Base-by-base conservation (phyloP, 2,888 invertebrate species). In the Vanessa cardui region DNA sequence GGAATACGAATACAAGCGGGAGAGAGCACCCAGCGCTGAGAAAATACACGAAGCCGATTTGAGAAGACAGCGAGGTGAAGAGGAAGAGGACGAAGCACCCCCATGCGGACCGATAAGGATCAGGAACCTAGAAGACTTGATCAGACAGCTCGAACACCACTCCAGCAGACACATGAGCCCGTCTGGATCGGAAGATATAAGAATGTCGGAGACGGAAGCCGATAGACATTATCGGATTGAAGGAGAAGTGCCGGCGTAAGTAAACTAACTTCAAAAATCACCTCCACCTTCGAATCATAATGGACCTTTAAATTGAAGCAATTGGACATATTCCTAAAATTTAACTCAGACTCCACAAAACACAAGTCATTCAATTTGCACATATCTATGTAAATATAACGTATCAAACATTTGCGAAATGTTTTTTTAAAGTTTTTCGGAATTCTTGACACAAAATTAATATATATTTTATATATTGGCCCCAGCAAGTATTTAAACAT, bases 91-190 rank as follows among this genome's bases (percentile, higher is more conserved):
- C 77, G 96, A 96, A 63, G 95, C 96, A 16, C 95, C 96, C 12
- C 95, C 96, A 18, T 95, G 95, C 76, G 96, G 96, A n/a, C 96
- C 97, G 56, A 95, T 98, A 82, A 95, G 98, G 76, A 98, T 98
- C 86, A 94, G 98, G 74, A 98, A 97, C 87, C 93, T 98, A 73
- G 98, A 98, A 89, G 98, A 98, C 87, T 94, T 98, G 72, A 97
- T 98, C 81, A 93, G 98, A 65, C 97, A 97, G 87, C 91, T 98
- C 77, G 97, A 97, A 86, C 97, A 97, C 84, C 97, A 97, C 86
- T 96, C 97, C 76, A 94, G 95, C 72, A 94, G 97, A 26, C 97
- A 97, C 88, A 97, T 97, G 96, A 97, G 97, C 83, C 98, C 98
- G 62, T 96, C 97, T 77, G 98, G 97, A 71, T 97, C 97, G 20